Percentiles rank a stretch among this genome's conserved stretches.
phyloP scores from a whole-genome alignment of 2,797 vertebrate species.

The Acipenser ruthenus region DNA sequence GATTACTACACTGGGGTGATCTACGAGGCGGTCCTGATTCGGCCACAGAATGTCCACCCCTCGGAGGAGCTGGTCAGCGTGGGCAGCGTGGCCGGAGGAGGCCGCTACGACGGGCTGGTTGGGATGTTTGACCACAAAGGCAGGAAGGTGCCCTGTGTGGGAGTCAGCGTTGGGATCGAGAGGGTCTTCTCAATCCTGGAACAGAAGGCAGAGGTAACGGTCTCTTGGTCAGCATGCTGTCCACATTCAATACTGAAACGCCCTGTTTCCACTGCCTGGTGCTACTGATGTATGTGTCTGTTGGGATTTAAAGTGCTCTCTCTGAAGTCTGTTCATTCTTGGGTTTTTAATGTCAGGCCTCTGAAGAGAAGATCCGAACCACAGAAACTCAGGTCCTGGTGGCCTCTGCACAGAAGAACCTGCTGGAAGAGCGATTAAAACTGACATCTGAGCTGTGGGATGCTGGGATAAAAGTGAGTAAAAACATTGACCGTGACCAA shows the following conservation, averaged over 20 bases:
- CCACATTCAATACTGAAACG: background rate
- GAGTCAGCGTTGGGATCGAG: conserved; percentile 89
- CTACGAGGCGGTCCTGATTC: conserved; percentile 79
- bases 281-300: background rate
- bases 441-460: conserved; percentile 82
- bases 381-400: conserved; percentile 91
- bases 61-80: conserved; percentile 62
- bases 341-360: conserved; percentile 46
- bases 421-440: conserved; percentile 82
- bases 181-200: conserved; percentile 91
- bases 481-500: background rate
- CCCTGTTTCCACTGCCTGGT: background rate
- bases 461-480: conserved; percentile 78
- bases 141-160: conserved; percentile 86
- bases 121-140: conserved; percentile 95
- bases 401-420: conserved; percentile 90
- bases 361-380: conserved; percentile 78
- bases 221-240: background rate
- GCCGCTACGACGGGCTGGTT: conserved; percentile 85
- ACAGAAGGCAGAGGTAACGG: conserved; percentile 73
- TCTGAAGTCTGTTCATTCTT: background rate
- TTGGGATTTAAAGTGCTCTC: background rate
- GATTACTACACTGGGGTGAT: conserved; percentile 95
- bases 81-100: conserved; percentile 85
- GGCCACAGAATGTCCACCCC: conserved; percentile 40